Evolutionary conservation across 2,888 invertebrate genomes (phyloP).

Genomic region (Patella pellucida): DNA sequence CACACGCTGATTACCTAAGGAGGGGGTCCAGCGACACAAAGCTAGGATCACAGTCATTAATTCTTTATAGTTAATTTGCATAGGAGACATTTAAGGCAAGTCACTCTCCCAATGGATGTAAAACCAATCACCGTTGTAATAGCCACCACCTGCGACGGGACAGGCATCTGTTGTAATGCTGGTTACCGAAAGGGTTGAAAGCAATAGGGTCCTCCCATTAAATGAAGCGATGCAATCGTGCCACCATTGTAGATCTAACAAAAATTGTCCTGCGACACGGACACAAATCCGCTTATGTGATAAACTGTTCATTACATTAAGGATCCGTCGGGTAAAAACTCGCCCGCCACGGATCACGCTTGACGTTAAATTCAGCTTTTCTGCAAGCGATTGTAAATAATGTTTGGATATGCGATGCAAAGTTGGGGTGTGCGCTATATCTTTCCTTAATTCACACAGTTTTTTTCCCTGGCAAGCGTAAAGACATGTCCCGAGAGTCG

Average conservation of each 20-base stretch:
- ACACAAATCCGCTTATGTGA: background rate
- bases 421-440: background rate
- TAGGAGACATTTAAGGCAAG: background rate
- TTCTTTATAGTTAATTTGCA: background rate
- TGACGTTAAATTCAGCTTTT: constrained; percentile 25
- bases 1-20: no score
- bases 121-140: background rate
- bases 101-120: background rate
- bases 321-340: constrained; percentile 20
- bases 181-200: background rate
- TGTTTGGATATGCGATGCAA: constrained; percentile 17
- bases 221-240: background rate
- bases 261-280: background rate
- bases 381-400: constrained; percentile 22
- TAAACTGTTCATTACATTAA: background rate
- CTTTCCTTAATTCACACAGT: background rate
- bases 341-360: no score
- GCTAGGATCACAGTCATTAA: no score
- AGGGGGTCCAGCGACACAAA: no score
- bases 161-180: no score
- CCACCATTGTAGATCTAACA: background rate
- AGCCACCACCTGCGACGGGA: background rate
- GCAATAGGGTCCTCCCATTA: background rate
- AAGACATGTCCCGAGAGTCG: background rate
- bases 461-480: background rate